A percentile compares a stretch with the other conserved stretches of the same genome.
phyloP scores from a whole-genome alignment of 1,140 invertebrate genomes.

The Ceratosolen solmsi region DNA sequence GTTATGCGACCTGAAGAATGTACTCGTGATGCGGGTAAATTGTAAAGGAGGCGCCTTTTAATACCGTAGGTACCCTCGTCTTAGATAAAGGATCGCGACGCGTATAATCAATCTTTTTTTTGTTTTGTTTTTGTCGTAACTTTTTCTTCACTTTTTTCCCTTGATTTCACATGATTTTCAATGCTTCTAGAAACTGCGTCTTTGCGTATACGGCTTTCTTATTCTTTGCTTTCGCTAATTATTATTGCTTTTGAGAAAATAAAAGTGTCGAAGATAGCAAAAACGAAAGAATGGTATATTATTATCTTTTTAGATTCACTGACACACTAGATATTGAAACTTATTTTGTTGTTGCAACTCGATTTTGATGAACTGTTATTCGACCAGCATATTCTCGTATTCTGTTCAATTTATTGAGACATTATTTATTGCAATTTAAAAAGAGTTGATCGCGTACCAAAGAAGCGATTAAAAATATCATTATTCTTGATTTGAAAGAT shows the following conservation, averaged over 20 bases:
- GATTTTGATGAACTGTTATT: background rate
- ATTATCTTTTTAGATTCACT: background rate
- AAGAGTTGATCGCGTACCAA: background rate
- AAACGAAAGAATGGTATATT: background rate
- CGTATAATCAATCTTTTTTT: constrained; percentile 47
- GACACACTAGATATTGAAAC: background rate
- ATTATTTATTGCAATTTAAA: background rate
- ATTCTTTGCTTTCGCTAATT: background rate
- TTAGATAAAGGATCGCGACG: constrained; percentile 45
- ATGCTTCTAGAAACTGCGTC: constrained; percentile 31
- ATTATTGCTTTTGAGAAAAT: background rate
- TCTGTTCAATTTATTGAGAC: background rate
- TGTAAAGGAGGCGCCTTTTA: constrained; percentile 46
- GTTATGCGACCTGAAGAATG: constrained; percentile 44
- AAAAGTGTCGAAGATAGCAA: background rate
- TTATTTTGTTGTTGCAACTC: background rate
- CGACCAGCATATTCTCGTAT: background rate
- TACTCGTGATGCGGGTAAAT: constrained; percentile 43
- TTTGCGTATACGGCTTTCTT: background rate
- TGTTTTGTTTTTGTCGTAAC: background rate
- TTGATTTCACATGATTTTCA: constrained; percentile 41
- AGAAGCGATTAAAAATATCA: background rate
- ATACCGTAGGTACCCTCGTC: constrained; percentile 22
- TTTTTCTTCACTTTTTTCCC: constrained; percentile 26
- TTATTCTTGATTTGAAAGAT: background rate